Percentiles rank a stretch among this genome's conserved stretches.
phyloP scores from a whole-genome alignment of 1,140 invertebrate species.

The Heterodera schachtii region DNA sequence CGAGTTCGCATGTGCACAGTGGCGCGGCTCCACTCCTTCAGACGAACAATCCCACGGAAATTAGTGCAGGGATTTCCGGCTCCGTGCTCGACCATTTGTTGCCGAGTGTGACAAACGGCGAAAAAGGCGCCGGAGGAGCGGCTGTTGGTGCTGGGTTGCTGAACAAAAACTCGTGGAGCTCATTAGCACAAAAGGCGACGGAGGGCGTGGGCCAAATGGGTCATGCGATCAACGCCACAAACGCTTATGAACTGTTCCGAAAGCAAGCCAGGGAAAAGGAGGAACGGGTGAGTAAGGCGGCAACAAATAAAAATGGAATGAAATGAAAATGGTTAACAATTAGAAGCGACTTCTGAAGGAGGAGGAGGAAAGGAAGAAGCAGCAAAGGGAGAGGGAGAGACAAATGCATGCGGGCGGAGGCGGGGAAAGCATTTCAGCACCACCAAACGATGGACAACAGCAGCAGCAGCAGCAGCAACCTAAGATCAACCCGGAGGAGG shows the following conservation, averaged over 20 bases:
- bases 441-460: neutral
- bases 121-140: neutral
- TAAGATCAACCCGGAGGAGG: constrained; percentile 29
- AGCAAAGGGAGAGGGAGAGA: constrained; percentile 29
- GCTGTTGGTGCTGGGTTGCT: constrained; percentile 39
- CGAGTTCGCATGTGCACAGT: constrained; percentile 37
- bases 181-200: constrained; percentile 27
- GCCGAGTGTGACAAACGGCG: constrained; percentile 15
- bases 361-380: constrained; percentile 41
- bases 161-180: constrained; percentile 39
- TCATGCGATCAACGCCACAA: neutral
- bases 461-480: neutral
- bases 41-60: constrained; percentile 36
- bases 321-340: neutral
- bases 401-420: neutral
- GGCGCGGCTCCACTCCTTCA: constrained; percentile 43
- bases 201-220: constrained; percentile 16
- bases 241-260: constrained; percentile 44
- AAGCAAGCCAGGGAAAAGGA: constrained; percentile 48
- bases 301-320: neutral
- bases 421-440: constrained; percentile 14
- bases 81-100: constrained; percentile 52
- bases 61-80: constrained; percentile 38
- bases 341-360: constrained; percentile 36
- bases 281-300: constrained; percentile 33